A percentile compares a stretch with the other conserved stretches of the same genome.
Conservation (phyloP, 2,113 vertebrate species). For the Oceanites oceanicus region DNA sequence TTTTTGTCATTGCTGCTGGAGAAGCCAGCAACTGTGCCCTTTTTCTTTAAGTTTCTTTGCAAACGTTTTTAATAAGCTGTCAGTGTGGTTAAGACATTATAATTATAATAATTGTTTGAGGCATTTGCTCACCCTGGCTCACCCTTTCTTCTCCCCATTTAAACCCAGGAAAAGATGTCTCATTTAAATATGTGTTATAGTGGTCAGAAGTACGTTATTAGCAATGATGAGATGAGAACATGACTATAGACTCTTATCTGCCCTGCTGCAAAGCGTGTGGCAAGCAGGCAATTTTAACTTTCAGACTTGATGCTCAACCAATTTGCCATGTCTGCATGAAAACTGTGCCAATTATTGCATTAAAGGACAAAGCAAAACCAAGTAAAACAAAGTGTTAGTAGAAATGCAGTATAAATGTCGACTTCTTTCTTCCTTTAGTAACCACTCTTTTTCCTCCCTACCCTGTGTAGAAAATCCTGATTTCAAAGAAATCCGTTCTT, state of each 20-base stretch:
- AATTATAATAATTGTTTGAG: slow-evolving; percentile 30
- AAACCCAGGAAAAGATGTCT: slow-evolving; percentile 28
- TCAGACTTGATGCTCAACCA: not conserved
- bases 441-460: not conserved
- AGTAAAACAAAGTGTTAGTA: not conserved
- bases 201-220: slow-evolving; percentile 38
- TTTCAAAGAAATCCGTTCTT: slow-evolving; percentile 94
- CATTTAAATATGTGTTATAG: slow-evolving; percentile 18
- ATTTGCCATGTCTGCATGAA: not conserved
- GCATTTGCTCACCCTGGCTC: slow-evolving; percentile 6
- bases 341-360: not conserved
- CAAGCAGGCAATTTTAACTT: slow-evolving; percentile 17
- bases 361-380: not conserved
- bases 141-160: slow-evolving; percentile 29
- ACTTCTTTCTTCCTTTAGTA: not conserved
- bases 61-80: slow-evolving; percentile 44
- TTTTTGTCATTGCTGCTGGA: slow-evolving; percentile 2
- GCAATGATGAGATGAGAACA: slow-evolving; percentile 31
- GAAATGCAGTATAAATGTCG: not conserved
- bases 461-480: slow-evolving; percentile 77
- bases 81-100: slow-evolving; percentile 1
- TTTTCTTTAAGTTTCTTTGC: slow-evolving; percentile 30
- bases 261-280: not conserved
- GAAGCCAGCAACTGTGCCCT: not conserved
- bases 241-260: not conserved